Evolutionary conservation across 2,888 invertebrate genomes (phyloP), one percentile per base, ranked within the genome.

Genomic region (Parnassius orleans): DNA sequence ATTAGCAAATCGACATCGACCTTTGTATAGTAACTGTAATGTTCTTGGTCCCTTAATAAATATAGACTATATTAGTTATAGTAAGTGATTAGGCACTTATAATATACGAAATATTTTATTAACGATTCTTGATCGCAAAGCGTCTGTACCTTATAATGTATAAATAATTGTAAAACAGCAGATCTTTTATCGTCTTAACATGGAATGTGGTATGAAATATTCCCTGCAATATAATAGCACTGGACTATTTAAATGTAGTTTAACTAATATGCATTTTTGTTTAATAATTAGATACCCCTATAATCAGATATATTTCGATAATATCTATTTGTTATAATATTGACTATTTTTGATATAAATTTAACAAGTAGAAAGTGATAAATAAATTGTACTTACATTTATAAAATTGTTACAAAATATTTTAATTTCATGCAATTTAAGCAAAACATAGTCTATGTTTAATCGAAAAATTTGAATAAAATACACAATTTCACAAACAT

Each of bases 221-320:
- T 65, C 2, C 12, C 65, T 68, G 66, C 66, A 47, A 41, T 56
- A 57, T 52, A 56, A 67, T 66, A 69, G 65, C 47, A 2, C 11
- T 44, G 33, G 15, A 66, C 65, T 69, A 65, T 66, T 66, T 57
- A 55, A 66, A 60, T 50, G 61, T 67, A 68, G 61, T 61, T 19
- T 65, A 63, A 44, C 62, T 65, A 57, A 43, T 52, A 60, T 46
- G 42, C 47, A 11, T 7, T 56, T 42, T 51, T 15, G 33, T 33
- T 53, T 19, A 53, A 61, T 60, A 55, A 57, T 57, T 56, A n/a
- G 60, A 60, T 48, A 53, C 47, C 56, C 50, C 43, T 33, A 33
- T 5, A 33, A 5, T 33, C 53, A 11, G n/a, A 54, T 53, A 24
- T 51, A 42, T 55, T 55, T 65, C 55, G 55, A 60, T 61, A 61